Conservation (phyloP, 2,113 vertebrate genomes). For the Cynoglossus semilaevis region DNA sequence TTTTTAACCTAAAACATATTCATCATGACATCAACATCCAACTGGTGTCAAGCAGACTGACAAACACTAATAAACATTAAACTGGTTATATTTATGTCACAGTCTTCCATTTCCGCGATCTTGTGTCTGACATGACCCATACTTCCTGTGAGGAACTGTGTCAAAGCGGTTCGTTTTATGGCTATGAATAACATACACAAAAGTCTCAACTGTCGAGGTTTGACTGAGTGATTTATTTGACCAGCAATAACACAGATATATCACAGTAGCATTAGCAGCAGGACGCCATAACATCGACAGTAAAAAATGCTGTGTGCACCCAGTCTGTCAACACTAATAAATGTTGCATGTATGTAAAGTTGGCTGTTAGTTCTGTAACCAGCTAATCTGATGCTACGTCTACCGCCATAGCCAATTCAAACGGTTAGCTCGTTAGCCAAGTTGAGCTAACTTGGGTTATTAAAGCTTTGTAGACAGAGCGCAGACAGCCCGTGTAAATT, state of each 20-base stretch:
- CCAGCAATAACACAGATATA: neutral
- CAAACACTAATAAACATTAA: no score
- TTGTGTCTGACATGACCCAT: neutral
- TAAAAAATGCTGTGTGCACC: neutral
- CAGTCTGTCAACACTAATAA: slow-evolving; percentile 15
- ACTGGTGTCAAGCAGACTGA: no score
- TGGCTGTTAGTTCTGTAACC: neutral
- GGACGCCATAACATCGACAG: neutral
- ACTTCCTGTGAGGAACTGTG: neutral
- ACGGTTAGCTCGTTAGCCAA: slow-evolving; percentile 43
- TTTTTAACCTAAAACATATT: no score
- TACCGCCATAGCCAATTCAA: neutral
- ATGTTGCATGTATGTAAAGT: neutral
- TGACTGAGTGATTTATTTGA: slow-evolving; percentile 1
- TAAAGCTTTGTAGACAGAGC: slow-evolving; percentile 31
- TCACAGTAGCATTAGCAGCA: neutral
- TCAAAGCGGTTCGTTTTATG: no score
- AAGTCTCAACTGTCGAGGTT: neutral
- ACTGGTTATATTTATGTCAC: no score
- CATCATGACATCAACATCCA: no score
- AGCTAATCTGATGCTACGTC: slow-evolving; percentile 4
- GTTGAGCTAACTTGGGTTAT: slow-evolving; percentile 50
- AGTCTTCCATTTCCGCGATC: neutral
- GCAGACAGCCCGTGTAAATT: neutral
- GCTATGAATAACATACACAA: neutral